These are phyloP conservation scores for Chlorodrepanis virens DNA, from an alignment of 2,113 vertebrate genomes.

Conservation along the genomic window DNA sequence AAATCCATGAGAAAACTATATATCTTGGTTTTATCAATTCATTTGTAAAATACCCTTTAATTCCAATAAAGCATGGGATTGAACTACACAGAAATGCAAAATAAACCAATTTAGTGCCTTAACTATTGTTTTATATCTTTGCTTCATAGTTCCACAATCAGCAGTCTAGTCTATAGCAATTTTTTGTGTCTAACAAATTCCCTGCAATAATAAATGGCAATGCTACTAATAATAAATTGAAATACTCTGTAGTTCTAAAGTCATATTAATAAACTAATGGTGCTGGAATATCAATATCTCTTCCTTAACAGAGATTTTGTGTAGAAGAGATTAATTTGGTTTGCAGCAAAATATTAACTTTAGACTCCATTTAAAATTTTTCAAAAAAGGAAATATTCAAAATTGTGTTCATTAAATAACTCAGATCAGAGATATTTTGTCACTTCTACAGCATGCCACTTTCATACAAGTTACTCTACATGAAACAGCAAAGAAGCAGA, in stretches of 20 bases:
- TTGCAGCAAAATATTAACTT: constrained; percentile 12
- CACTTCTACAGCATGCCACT: not conserved
- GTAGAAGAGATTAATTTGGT: not conserved
- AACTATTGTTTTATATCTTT: constrained; percentile 55
- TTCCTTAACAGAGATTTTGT: not conserved
- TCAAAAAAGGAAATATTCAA: not conserved
- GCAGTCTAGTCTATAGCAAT: constrained; percentile 44
- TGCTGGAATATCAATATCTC: constrained; percentile 25
- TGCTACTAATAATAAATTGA: constrained; percentile 23
- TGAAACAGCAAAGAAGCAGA: not conserved
- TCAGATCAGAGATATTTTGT: not conserved
- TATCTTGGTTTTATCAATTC: constrained; percentile 62
- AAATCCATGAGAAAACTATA: constrained; percentile 46
- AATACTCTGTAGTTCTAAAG: constrained; percentile 25
- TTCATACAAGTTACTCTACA: not conserved
- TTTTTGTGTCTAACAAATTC: constrained; percentile 62
- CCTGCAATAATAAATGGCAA: constrained; percentile 65
- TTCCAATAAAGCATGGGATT: constrained; percentile 29
- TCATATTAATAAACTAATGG: constrained; percentile 56
- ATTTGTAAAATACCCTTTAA: constrained; percentile 64
- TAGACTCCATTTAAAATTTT: not conserved
- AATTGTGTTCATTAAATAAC: not conserved
- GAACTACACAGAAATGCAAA: constrained; percentile 37
- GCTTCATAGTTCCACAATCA: constrained; percentile 58
- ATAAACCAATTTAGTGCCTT: constrained; percentile 61